Percentiles rank a stretch among this genome's conserved stretches.
Evolutionary conservation across 2,797 vertebrate species (phyloP).

Genomic region (Spinus olivaceus): DNA sequence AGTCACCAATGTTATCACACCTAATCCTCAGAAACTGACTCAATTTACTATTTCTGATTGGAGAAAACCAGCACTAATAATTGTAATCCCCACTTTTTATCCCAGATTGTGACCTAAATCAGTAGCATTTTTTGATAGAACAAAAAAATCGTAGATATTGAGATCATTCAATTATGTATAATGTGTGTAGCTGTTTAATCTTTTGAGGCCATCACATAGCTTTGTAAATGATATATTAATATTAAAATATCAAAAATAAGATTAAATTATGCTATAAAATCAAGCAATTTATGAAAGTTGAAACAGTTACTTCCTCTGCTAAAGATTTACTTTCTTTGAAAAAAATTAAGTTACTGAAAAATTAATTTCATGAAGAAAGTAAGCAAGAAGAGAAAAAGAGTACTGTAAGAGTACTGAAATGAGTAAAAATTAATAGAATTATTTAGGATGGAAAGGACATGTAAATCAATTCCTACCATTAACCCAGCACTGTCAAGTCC

Average conservation of each 20-base stretch:
- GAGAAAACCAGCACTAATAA: no score
- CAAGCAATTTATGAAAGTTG: not conserved
- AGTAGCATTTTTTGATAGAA: not conserved
- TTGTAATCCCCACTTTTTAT: not conserved
- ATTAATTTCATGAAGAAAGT: not conserved
- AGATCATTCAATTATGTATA: not conserved
- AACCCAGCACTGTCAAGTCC: not conserved
- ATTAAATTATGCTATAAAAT: not conserved
- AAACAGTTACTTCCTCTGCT: not conserved
- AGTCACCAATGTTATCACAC: no score
- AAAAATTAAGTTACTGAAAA: not conserved
- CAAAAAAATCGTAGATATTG: not conserved
- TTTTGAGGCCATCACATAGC: not conserved
- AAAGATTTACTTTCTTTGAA: not conserved
- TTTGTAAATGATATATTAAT: not conserved
- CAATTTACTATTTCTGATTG: no score
- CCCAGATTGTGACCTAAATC: not conserved
- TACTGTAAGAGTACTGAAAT: not conserved
- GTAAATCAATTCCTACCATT: accelerated
- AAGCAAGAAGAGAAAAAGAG: not conserved
- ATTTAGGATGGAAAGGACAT: not conserved
- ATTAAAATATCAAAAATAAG: not conserved
- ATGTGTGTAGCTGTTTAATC: not conserved
- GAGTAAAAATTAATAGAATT: not conserved
- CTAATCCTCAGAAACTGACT: no score